These are phyloP conservation scores for Lagopus muta DNA, from an alignment of 2,113 vertebrate species.

Conservation along the genomic window DNA sequence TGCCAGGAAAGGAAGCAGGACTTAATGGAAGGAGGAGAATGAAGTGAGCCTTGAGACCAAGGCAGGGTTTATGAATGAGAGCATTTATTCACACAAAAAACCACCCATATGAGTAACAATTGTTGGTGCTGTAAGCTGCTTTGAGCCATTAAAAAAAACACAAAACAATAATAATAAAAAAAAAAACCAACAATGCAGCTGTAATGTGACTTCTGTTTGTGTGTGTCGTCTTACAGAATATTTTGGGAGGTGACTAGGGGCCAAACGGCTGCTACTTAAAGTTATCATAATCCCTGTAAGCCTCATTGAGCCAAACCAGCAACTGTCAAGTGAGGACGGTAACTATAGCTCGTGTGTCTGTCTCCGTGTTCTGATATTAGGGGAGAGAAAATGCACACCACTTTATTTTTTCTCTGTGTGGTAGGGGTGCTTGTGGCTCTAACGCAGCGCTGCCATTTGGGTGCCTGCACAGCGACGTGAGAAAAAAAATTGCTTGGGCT, in stretches of 20 bases:
- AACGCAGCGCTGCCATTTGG: not conserved
- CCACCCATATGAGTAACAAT: constrained; percentile 33
- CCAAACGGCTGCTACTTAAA: constrained; percentile 44
- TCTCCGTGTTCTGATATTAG: not conserved
- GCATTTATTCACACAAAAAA: not conserved
- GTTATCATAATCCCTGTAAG: constrained; percentile 59
- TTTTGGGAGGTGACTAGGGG: constrained; percentile 61
- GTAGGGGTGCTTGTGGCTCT: not conserved
- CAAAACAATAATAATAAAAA: not conserved
- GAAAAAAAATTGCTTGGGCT: not conserved
- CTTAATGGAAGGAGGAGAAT: constrained; percentile 17
- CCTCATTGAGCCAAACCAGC: constrained; percentile 58
- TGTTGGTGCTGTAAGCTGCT: constrained; percentile 10
- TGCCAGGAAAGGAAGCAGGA: constrained; percentile 2
- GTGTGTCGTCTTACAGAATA: constrained; percentile 67
- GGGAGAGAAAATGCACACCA: not conserved
- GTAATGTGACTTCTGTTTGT: constrained; percentile 61
- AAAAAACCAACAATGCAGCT: constrained; percentile 19
- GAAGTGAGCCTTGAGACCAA: constrained; percentile 12
- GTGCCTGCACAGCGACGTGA: not conserved
- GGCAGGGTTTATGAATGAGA: constrained; percentile 36
- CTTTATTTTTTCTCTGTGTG: not conserved
- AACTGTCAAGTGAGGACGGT: constrained; percentile 64
- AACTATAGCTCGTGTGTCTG: constrained; percentile 44
- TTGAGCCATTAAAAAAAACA: not conserved